Conservation (phyloP, 2,888 invertebrate genomes). For the Pasiphila rectangulata region DNA sequence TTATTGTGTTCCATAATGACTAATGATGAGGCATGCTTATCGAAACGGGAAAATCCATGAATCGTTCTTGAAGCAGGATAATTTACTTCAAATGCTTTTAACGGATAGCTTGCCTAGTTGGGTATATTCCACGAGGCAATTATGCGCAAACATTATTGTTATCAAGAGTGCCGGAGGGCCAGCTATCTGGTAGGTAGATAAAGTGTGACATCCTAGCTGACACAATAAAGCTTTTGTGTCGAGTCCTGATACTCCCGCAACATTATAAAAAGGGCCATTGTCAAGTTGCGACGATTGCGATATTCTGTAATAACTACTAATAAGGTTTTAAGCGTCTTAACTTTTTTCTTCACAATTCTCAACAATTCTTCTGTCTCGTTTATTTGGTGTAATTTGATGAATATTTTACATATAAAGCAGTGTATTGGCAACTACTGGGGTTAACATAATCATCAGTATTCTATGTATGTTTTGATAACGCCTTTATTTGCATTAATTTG, state of each 20-base stretch:
- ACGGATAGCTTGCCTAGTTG: constrained; percentile 32
- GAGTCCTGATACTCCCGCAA: constrained; percentile 37
- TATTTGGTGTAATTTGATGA: too few species aligned
- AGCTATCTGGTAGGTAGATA: constrained; percentile 49
- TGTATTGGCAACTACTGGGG: background rate
- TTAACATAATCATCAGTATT: background rate
- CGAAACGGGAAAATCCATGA: constrained; percentile 40
- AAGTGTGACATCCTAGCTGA: constrained; percentile 47
- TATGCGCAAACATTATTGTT: constrained; percentile 35
- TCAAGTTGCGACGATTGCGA: constrained; percentile 16
- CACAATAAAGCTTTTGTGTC: constrained; percentile 48
- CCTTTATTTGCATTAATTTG: constrained; percentile 12
- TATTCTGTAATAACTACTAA: constrained; percentile 3
- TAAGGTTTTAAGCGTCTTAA: too few species aligned
- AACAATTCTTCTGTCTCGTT: too few species aligned
- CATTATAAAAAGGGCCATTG: constrained; percentile 24
- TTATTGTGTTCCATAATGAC: constrained; percentile 27
- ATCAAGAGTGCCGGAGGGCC: constrained; percentile 40
- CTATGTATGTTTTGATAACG: constrained; percentile 9
- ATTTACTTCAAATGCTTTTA: constrained; percentile 33
- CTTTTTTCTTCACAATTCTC: too few species aligned
- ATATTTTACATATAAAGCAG: background rate
- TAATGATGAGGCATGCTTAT: constrained; percentile 32
- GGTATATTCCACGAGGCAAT: constrained; percentile 38
- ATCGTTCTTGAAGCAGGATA: constrained; percentile 41